Percentiles rank a stretch among this genome's conserved stretches.
Evolutionary conservation across 2,113 vertebrate species (phyloP).

Genomic region (Apistogramma diplotaenia): DNA sequence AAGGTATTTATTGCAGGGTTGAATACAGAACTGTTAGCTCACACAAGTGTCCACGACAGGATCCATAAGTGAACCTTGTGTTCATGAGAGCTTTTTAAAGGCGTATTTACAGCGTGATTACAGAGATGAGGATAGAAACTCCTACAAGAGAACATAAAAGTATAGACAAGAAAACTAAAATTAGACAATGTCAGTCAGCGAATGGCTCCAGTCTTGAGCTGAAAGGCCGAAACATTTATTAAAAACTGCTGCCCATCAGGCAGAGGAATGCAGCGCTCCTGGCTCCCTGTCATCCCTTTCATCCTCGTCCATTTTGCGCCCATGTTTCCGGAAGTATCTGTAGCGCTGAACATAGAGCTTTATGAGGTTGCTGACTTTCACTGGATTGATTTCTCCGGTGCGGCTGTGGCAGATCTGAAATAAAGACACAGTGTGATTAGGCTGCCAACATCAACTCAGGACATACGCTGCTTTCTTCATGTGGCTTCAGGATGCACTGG

Average conservation of each 20-base stretch:
- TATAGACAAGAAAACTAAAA: slow-evolving; percentile 8
- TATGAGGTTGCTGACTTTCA: slow-evolving; percentile 91
- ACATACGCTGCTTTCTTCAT: neutral
- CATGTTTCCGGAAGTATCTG: slow-evolving; percentile 92
- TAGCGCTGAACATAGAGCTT: slow-evolving; percentile 92
- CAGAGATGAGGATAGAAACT: neutral
- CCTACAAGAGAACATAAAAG: slow-evolving; percentile 13
- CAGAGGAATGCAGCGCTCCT: slow-evolving; percentile 62
- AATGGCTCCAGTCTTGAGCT: slow-evolving; percentile 2
- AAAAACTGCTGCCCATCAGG: slow-evolving; percentile 42
- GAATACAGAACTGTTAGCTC: slow-evolving; percentile 1
- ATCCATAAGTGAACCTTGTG: neutral
- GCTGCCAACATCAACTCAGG: neutral
- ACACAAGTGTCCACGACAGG: neutral
- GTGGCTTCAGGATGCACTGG: neutral
- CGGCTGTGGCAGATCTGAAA: slow-evolving; percentile 92
- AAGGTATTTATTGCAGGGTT: slow-evolving; percentile 38
- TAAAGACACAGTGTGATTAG: neutral
- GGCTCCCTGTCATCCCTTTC: slow-evolving; percentile 74
- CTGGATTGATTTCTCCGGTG: slow-evolving; percentile 92
- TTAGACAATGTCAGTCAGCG: neutral
- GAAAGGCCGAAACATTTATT: neutral
- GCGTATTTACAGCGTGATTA: slow-evolving; percentile 69
- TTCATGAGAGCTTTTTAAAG: slow-evolving; percentile 39
- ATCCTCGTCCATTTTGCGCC: slow-evolving; percentile 86